phyloP scores from a whole-genome alignment of 2,113 vertebrate species.

The Nycticorax nycticorax region DNA sequence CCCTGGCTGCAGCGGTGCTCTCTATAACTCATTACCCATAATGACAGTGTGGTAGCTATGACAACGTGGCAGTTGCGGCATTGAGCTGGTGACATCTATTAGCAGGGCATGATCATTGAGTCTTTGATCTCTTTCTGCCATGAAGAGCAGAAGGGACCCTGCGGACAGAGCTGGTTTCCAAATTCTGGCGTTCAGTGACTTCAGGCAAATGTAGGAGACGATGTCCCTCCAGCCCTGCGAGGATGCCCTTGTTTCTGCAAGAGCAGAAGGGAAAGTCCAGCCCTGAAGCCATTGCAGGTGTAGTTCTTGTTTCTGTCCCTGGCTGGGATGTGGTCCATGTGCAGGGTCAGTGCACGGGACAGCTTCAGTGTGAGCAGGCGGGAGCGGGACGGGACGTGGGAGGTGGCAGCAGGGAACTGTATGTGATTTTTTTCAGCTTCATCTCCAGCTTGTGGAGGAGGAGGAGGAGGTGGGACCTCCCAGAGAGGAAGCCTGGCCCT shows the following conservation, averaged over 20 bases:
- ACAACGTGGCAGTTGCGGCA: neutral
- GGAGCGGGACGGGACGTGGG: rapidly evolving
- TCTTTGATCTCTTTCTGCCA: neutral
- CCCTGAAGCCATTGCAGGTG: neutral
- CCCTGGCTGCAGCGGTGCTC: neutral
- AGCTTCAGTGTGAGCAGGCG: neutral
- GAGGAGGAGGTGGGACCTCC: neutral
- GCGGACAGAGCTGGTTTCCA: neutral
- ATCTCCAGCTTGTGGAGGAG: neutral
- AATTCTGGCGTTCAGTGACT: neutral
- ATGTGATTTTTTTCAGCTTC: neutral
- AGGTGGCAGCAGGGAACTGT: neutral
- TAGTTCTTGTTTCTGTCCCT: neutral
- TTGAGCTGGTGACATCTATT: neutral
- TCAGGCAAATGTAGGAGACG: rapidly evolving
- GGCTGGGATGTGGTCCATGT: neutral
- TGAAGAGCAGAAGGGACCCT: neutral
- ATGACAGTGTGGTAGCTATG: neutral
- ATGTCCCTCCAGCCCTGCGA: rapidly evolving
- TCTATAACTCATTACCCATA: rapidly evolving
- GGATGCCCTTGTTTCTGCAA: neutral
- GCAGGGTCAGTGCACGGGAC: neutral
- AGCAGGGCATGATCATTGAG: neutral
- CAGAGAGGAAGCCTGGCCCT: neutral
- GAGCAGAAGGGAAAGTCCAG: neutral